These are phyloP conservation scores for Anoplius nigerrimus DNA, from an alignment of 2,888 invertebrate genomes.

Conservation along the genomic window DNA sequence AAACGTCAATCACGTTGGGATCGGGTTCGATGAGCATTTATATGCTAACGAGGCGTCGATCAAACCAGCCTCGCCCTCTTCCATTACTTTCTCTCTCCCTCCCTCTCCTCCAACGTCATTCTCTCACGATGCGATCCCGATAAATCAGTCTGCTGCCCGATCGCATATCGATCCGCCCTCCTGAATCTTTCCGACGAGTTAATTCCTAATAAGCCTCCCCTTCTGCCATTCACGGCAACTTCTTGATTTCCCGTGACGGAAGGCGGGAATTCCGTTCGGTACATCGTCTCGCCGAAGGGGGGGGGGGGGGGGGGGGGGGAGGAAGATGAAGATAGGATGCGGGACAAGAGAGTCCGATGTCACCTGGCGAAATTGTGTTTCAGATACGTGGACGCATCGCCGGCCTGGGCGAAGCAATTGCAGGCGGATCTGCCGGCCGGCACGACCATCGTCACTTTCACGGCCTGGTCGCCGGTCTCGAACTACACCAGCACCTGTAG, in stretches of 20 bases:
- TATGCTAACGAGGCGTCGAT: slow-evolving; percentile 41
- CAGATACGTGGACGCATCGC: slow-evolving; percentile 79
- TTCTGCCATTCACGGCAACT: not conserved
- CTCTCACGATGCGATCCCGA: no score
- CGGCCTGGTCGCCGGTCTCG: slow-evolving; percentile 78
- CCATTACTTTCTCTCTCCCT: no score
- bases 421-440: slow-evolving; percentile 79
- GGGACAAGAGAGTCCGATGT: no score
- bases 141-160: no score
- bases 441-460: slow-evolving; percentile 78
- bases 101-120: no score
- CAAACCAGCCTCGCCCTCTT: slow-evolving; percentile 10
- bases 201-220: no score
- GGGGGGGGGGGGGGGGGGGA: not conserved
- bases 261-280: no score
- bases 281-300: not conserved
- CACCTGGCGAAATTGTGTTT: slow-evolving; percentile 35
- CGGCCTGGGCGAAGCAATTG: slow-evolving; percentile 80
- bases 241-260: no score
- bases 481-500: slow-evolving; percentile 78
- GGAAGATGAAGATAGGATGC: no score
- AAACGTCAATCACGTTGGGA: slow-evolving; percentile 33
- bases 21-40: slow-evolving; percentile 34
- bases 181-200: no score
- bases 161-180: no score